These are phyloP conservation scores for Apodemia mormo DNA, from an alignment of 2,888 invertebrate species.

Conservation along the genomic window DNA sequence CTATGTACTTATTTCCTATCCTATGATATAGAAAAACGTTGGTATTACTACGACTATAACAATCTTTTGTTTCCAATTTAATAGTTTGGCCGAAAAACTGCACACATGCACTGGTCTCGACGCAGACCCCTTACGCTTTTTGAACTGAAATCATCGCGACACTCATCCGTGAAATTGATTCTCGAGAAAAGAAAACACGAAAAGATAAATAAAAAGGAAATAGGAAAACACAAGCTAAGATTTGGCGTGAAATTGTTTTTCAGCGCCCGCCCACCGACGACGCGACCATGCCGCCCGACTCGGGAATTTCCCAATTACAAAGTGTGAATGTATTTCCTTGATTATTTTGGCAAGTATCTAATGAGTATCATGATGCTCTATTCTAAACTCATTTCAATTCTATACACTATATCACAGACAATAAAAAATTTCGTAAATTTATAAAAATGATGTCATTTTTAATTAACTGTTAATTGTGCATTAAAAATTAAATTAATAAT, in stretches of 20 bases:
- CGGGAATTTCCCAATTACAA: conserved; percentile 80
- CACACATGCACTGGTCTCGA: conserved; percentile 52
- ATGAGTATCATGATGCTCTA: conserved; percentile 34
- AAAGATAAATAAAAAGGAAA: conserved; percentile 82
- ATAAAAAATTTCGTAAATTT: too few species aligned
- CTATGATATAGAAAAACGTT: too few species aligned
- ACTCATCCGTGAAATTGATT: conserved; percentile 82
- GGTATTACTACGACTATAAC: too few species aligned
- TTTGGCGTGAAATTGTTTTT: conserved; percentile 83
- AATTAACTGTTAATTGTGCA: too few species aligned
- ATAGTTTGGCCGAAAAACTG: conserved; percentile 30
- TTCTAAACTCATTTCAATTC: neutral
- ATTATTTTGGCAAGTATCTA: conserved; percentile 57
- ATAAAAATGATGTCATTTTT: too few species aligned
- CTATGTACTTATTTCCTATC: too few species aligned
- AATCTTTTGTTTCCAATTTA: neutral
- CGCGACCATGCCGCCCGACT: conserved; percentile 58
- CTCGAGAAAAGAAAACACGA: conserved; percentile 79
- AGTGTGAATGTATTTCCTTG: conserved; percentile 75
- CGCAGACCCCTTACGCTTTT: conserved; percentile 66
- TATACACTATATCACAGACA: too few species aligned
- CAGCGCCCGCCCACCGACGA: conserved; percentile 65
- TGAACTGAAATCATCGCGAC: conserved; percentile 79
- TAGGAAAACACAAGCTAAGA: conserved; percentile 82
- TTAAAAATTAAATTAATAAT: too few species aligned